Percentiles rank a stretch among this genome's conserved stretches.
Evolutionary conservation across 1,140 invertebrate species (phyloP).

Genomic region (Megalopta genalis): DNA sequence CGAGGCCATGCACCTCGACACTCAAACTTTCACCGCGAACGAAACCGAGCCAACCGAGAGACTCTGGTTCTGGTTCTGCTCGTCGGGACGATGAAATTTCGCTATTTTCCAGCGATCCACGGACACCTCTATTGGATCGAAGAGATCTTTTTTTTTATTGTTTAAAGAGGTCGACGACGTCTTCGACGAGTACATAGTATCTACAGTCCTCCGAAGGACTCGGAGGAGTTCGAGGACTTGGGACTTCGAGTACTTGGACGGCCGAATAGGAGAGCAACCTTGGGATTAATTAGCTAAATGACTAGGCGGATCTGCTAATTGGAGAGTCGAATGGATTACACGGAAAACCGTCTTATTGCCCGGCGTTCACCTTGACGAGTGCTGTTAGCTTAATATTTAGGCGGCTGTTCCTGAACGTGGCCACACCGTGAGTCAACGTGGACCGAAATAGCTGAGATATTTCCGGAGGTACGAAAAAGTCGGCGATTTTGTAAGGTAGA

Average conservation of each 20-base stretch:
- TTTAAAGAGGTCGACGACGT: neutral
- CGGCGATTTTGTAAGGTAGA: neutral
- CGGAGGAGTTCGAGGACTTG: neutral
- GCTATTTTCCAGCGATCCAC: neutral
- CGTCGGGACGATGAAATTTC: conserved; percentile 21
- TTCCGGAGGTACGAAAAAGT: conserved; percentile 2
- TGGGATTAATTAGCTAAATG: neutral
- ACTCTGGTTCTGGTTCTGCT: conserved; percentile 15
- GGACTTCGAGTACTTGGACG: too few species aligned
- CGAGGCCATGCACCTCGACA: conserved; percentile 70
- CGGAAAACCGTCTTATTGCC: neutral
- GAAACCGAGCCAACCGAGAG: conserved; percentile 40
- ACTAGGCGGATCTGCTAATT: neutral
- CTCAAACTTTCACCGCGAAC: conserved; percentile 75
- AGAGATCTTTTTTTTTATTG: too few species aligned
- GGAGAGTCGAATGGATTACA: neutral
- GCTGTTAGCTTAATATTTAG: neutral
- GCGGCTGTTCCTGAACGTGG: neutral
- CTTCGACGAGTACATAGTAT: too few species aligned
- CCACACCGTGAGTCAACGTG: neutral
- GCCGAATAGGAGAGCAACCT: neutral
- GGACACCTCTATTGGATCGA: too few species aligned
- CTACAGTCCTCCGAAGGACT: too few species aligned
- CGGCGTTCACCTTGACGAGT: neutral
- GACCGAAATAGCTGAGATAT: neutral